Evolutionary conservation across 2,797 vertebrate species (phyloP).

Genomic region (Acanthurus leucopareius): DNA sequence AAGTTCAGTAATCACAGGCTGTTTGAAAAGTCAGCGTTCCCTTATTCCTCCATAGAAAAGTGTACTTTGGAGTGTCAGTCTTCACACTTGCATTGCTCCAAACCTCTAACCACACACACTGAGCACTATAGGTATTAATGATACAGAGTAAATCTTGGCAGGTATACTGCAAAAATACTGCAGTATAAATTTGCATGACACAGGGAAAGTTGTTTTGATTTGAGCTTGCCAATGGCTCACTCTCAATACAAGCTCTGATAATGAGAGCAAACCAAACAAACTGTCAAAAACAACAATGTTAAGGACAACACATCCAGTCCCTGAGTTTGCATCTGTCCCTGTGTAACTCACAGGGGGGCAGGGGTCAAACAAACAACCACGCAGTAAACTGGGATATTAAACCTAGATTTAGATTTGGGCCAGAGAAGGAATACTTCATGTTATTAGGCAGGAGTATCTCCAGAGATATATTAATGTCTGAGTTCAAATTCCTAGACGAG

Average conservation of each 20-base stretch:
- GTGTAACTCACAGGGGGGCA: background rate
- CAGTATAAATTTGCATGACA: background rate
- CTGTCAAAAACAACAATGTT: slow-evolving; percentile 8
- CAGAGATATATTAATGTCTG: background rate
- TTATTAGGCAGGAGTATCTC: background rate
- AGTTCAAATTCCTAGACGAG: background rate
- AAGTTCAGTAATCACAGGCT: slow-evolving; percentile 63
- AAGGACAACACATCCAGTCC: slow-evolving; percentile 12
- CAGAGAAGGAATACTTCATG: slow-evolving; percentile 11
- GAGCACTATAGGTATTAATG: no score
- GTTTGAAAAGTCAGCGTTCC: background rate
- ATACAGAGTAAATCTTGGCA: background rate
- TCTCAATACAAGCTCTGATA: background rate
- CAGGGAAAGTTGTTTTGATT: background rate
- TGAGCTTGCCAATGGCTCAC: background rate
- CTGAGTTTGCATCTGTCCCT: background rate
- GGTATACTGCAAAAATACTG: background rate
- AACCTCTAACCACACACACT: slow-evolving; percentile 3
- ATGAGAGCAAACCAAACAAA: slow-evolving; percentile 14
- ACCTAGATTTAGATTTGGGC: slow-evolving; percentile 1
- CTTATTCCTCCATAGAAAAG: slow-evolving; percentile 1
- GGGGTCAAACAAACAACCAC: background rate
- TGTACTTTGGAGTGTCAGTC: background rate
- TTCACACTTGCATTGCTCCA: background rate
- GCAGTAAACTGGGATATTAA: background rate